Conservation (phyloP, 2,113 vertebrate species). For the Gnathonemus echidnorhynchus region DNA sequence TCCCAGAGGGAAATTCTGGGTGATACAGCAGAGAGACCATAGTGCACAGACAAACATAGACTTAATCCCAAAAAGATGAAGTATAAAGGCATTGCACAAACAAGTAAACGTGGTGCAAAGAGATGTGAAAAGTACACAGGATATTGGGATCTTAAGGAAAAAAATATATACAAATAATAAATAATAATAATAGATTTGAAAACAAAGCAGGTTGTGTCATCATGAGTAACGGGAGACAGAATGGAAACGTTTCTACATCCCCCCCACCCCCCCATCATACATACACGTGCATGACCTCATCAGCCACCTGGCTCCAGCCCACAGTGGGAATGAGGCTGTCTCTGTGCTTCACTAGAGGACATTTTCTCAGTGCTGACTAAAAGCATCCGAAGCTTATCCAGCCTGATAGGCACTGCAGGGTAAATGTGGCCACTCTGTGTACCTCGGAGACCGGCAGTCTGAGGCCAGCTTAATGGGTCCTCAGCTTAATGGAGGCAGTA, state of each 20-base stretch:
- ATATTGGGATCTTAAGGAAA: not conserved
- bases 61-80: not conserved
- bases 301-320: not conserved
- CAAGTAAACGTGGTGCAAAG: not conserved
- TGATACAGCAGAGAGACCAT: not conserved
- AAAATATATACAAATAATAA: not conserved
- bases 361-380: not conserved
- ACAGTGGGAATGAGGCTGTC: not conserved
- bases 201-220: not conserved
- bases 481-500: constrained; percentile 9
- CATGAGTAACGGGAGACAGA: not conserved
- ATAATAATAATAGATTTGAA: not conserved
- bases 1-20: not conserved
- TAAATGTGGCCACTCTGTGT: not conserved
- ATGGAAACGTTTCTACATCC: not conserved
- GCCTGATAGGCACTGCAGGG: not conserved
- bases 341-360: not conserved
- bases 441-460: not conserved
- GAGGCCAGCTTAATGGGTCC: not conserved
- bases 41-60: not conserved
- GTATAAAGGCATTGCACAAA: not conserved
- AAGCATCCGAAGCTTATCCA: not conserved
- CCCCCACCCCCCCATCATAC: not conserved
- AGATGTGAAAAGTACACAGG: not conserved
- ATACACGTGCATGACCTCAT: constrained; percentile 2